Evolutionary conservation across 2,113 vertebrate species (phyloP).

Genomic region (Eretmochelys imbricata): DNA sequence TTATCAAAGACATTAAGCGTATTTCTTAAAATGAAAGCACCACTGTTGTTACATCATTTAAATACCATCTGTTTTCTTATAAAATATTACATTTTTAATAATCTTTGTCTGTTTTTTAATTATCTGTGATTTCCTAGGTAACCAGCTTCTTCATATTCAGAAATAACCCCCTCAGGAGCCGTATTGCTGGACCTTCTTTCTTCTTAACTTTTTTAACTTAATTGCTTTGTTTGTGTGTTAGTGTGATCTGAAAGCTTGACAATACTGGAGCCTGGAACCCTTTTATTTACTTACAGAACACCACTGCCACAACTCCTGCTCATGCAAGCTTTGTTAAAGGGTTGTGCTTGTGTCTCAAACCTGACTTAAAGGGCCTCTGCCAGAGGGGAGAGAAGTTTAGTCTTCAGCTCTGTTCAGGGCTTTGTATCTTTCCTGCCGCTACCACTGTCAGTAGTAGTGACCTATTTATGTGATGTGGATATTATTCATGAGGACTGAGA

Average conservation of each 20-base stretch:
- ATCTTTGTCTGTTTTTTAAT: neutral
- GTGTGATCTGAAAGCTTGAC: neutral
- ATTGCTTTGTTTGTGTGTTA: neutral
- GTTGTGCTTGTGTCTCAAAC: fast-evolving
- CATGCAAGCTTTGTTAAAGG: neutral
- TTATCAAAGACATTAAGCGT: neutral
- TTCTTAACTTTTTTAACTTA: neutral
- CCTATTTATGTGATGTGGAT: neutral
- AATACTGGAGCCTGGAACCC: neutral
- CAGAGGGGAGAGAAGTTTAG: neutral
- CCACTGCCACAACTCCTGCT: neutral
- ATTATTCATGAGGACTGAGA: neutral
- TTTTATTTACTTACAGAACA: neutral
- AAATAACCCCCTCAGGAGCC: neutral
- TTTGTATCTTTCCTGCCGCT: fast-evolving
- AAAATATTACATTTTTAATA: neutral
- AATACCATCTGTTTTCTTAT: neutral
- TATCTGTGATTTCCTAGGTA: neutral
- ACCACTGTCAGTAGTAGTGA: fast-evolving
- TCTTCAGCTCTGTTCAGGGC: fast-evolving
- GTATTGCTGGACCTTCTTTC: neutral
- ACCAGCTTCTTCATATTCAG: neutral
- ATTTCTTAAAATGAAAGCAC: neutral
- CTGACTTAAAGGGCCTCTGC: fast-evolving
- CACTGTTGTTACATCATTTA: neutral